Evolutionary conservation across 2,797 vertebrate species (phyloP).

Genomic region (Alfaro cultratus): DNA sequence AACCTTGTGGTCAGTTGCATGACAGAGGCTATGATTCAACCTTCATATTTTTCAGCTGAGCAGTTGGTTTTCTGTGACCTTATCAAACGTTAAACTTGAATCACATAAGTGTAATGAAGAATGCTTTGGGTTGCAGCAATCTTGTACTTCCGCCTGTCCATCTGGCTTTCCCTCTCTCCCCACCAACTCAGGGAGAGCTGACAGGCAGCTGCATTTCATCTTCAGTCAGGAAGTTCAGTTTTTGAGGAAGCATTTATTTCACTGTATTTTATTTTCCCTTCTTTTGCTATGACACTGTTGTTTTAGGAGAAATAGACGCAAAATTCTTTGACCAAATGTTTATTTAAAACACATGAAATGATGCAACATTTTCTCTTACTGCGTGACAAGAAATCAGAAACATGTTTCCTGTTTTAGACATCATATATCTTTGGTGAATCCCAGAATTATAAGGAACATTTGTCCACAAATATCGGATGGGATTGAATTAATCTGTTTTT

Average conservation of each 20-base stretch:
- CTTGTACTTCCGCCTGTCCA: constrained; percentile 54
- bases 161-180: constrained; percentile 50
- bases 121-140: constrained; percentile 52
- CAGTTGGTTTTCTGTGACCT: constrained; percentile 22
- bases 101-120: constrained; percentile 50
- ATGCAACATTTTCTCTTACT: background rate
- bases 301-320: background rate
- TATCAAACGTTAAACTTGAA: constrained; percentile 24
- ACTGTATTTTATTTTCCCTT: constrained; percentile 1
- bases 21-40: constrained; percentile 54
- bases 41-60: constrained; percentile 48
- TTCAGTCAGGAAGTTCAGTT: constrained; percentile 43
- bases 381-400: background rate
- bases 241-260: constrained; percentile 41
- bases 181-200: constrained; percentile 57
- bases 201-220: constrained; percentile 78
- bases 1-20: constrained; percentile 31
- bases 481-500: background rate
- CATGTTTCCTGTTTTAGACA: background rate
- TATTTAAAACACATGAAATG: background rate
- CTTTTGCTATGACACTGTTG: background rate
- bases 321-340: background rate
- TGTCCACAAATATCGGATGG: background rate
- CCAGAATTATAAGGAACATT: background rate
- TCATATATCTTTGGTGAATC: background rate